Conservation (phyloP, 2,888 invertebrate genomes). For the Phlogophora meticulosa region DNA sequence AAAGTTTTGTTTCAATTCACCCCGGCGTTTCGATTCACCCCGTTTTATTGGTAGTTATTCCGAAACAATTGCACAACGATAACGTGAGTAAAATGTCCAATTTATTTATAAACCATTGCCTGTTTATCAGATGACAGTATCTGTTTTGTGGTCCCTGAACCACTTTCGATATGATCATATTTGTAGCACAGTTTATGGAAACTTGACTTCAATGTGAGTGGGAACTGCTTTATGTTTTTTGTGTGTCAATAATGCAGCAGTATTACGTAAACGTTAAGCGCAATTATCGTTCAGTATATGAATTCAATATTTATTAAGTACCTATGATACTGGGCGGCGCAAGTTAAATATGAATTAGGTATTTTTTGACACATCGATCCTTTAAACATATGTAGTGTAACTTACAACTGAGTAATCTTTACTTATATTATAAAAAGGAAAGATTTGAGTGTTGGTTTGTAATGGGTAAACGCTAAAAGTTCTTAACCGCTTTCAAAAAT, state of each 20-base stretch:
- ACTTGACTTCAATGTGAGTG: conserved; percentile 61
- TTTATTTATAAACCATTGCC: conserved; percentile 27
- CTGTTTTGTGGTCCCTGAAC: conserved; percentile 51
- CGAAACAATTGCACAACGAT: conserved; percentile 6
- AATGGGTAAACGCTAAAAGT: no score
- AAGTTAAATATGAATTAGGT: conserved; percentile 3
- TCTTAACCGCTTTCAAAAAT: no score
- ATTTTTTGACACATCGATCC: conserved; percentile 7
- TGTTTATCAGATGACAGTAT: conserved; percentile 42
- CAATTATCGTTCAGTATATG: conserved; percentile 40
- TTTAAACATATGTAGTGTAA: not conserved
- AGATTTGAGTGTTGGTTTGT: no score
- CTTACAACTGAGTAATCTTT: not conserved
- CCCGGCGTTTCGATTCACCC: no score
- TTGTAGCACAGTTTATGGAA: conserved; percentile 63
- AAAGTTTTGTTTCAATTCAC: no score
- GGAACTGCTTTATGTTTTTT: conserved; percentile 63
- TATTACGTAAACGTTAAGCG: conserved; percentile 57
- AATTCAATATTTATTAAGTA: conserved; percentile 53
- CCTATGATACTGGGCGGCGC: not conserved
- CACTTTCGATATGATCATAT: conserved; percentile 58
- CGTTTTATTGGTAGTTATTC: not conserved
- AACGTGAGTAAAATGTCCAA: conserved; percentile 16
- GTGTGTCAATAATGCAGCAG: conserved; percentile 62
- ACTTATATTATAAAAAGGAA: no score